Evolutionary conservation across 1,140 invertebrate species (phyloP).

Genomic region (Heliconius hewitsoni): DNA sequence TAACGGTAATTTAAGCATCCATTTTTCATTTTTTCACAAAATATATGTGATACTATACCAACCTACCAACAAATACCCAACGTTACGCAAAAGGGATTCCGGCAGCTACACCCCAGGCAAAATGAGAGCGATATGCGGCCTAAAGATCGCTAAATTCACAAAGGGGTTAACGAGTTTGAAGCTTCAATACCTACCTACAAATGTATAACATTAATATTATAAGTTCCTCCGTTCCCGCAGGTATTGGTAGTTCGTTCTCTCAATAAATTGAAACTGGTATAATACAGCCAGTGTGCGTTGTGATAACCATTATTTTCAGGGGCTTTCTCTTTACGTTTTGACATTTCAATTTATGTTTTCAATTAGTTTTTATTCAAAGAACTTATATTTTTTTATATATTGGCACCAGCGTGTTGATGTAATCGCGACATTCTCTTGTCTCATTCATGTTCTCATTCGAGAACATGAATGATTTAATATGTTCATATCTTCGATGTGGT

Average conservation of each 20-base stretch:
- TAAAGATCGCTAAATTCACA: slow-evolving; percentile 14
- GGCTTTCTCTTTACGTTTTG: neutral
- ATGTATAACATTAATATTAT: slow-evolving; percentile 6
- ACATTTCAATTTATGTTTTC: neutral
- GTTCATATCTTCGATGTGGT: no score
- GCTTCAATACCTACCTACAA: neutral
- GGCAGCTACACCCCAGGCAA: neutral
- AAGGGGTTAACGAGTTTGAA: slow-evolving; percentile 15
- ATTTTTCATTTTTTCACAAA: neutral
- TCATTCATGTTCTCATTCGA: no score
- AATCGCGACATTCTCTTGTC: no score
- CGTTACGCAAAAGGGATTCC: neutral
- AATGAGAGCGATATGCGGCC: slow-evolving; percentile 5
- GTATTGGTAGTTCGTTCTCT: slow-evolving; percentile 2
- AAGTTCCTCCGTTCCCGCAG: neutral
- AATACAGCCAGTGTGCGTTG: neutral
- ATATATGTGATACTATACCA: neutral
- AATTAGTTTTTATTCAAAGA: neutral
- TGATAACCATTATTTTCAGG: neutral
- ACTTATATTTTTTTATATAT: neutral
- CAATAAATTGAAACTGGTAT: slow-evolving; percentile 7
- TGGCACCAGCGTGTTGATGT: no score
- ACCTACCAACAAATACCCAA: neutral
- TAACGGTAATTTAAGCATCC: neutral
- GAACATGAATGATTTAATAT: no score